Evolutionary conservation across 2,113 vertebrate species (phyloP), one percentile per base, ranked within the genome.

Genomic region (Lamprotornis superbus): DNA sequence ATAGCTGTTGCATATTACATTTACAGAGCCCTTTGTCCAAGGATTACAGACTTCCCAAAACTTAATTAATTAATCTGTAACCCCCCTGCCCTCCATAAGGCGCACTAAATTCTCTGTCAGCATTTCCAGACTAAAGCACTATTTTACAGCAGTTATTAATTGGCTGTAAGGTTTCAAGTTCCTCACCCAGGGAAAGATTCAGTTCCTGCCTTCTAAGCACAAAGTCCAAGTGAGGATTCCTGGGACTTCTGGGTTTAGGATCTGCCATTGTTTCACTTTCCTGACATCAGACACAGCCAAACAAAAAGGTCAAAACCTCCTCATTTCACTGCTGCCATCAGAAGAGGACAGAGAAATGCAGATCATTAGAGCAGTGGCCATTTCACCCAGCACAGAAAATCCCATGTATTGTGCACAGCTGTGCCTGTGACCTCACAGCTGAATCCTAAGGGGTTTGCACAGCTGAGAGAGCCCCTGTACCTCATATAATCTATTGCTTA

Each of bases 11-110:
- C 49, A 71, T 35, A 74, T 60, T 55, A 24, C 95, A 89, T 82
- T 63, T 69, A 86, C 55, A 88, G 80, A 90, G 64, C 70, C 73
- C 87, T 93, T 50, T 78, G 73, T 75, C 61, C 84, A 82, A 86
- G 69, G 84, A 94, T 89, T 88, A 87, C 65, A 93, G 44, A 60
- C 73, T 79, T 93, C 73, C 83, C 76, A 53, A 79, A 91, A 80
- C 65, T 83, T 95, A 94, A 97, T 93, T 95, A 96, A 97, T 96
- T 94, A 95, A 90, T 87, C 35, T 78, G 65, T 75, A 63, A 81
- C 79, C 68, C 53, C 35, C 23, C 18, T 71, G 14, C 87, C 95
- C 87, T 92, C 84, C 49, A 24, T 21, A 49, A 94, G 82, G 84
- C 57, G 33, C 81, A 83, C 61, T 83, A 50, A 73, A 68, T 50